A percentile compares a stretch with the other conserved stretches of the same genome.
phyloP scores from a whole-genome alignment of 1,140 invertebrate species.

The Sipha flava region DNA sequence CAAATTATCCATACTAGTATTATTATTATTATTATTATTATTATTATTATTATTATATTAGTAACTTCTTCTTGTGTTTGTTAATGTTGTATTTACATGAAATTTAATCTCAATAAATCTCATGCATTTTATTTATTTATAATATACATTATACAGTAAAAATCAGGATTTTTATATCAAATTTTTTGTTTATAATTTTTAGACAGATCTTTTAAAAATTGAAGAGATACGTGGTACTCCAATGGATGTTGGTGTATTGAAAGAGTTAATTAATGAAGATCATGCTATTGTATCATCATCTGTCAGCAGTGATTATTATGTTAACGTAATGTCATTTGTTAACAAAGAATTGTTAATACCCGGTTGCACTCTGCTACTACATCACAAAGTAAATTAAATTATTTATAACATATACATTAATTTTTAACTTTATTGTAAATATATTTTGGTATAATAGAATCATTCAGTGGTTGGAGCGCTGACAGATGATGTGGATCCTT shows the following conservation, averaged over 20 bases:
- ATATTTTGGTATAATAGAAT: no score
- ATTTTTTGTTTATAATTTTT: conserved; percentile 9
- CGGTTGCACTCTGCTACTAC: conserved; percentile 96
- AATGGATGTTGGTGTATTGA: conserved; percentile 98
- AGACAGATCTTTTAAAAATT: conserved; percentile 92
- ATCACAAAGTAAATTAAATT: conserved; percentile 76
- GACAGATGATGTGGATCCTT: conserved; percentile 99
- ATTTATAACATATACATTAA: background rate
- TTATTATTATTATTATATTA: no score
- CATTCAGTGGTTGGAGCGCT: conserved; percentile 98
- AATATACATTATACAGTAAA: no score
- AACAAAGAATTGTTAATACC: conserved; percentile 99
- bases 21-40: no score
- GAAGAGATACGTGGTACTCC: conserved; percentile 97
- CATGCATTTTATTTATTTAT: no score
- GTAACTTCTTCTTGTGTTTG: no score
- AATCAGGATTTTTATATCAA: no score
- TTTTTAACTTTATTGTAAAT: conserved; percentile 18
- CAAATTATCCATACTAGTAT: no score
- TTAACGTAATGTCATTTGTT: conserved; percentile 97
- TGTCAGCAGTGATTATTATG: conserved; percentile 98
- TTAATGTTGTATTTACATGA: no score
- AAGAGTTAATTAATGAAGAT: conserved; percentile 99
- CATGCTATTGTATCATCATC: conserved; percentile 99
- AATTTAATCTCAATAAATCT: no score